Conservation (phyloP, 2,797 vertebrate genomes). For the Bradypodion ventrale region DNA sequence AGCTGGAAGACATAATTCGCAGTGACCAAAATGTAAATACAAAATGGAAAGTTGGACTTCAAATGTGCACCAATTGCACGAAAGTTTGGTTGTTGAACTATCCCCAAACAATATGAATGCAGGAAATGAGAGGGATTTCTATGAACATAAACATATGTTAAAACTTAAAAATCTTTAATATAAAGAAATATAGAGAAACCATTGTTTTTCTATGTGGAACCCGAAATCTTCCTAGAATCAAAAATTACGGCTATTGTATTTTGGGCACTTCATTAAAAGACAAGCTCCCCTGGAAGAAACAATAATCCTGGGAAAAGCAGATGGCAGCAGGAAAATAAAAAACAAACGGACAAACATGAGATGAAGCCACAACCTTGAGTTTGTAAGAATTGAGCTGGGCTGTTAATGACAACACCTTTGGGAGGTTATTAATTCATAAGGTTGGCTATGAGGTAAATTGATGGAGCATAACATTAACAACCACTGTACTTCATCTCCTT, state of each 20-base stretch:
- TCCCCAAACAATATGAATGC: constrained; percentile 42
- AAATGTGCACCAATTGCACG: constrained; percentile 16
- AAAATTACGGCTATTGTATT: too few relatives aligned
- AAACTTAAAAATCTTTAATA: constrained; percentile 10
- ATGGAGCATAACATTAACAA: not conserved
- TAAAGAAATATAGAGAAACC: constrained; percentile 37
- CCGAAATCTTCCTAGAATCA: too few relatives aligned
- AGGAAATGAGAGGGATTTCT: constrained; percentile 52
- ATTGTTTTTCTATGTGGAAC: not conserved
- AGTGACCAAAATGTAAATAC: constrained; percentile 60
- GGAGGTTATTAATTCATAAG: too few relatives aligned
- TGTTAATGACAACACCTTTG: too few relatives aligned
- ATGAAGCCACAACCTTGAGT: too few relatives aligned
- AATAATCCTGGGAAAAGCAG: too few relatives aligned
- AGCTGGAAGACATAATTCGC: constrained; percentile 60
- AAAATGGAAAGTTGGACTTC: constrained; percentile 47
- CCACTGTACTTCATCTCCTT: not conserved
- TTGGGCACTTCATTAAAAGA: too few relatives aligned
- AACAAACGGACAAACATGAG: too few relatives aligned
- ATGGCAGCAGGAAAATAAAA: too few relatives aligned
- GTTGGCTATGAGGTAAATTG: too few relatives aligned
- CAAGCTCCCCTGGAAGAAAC: too few relatives aligned
- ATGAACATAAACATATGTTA: constrained; percentile 23
- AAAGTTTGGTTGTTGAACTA: constrained; percentile 33
- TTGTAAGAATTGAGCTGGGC: too few relatives aligned